Conservation (phyloP, 2,797 vertebrate genomes). For the Picus viridis region DNA sequence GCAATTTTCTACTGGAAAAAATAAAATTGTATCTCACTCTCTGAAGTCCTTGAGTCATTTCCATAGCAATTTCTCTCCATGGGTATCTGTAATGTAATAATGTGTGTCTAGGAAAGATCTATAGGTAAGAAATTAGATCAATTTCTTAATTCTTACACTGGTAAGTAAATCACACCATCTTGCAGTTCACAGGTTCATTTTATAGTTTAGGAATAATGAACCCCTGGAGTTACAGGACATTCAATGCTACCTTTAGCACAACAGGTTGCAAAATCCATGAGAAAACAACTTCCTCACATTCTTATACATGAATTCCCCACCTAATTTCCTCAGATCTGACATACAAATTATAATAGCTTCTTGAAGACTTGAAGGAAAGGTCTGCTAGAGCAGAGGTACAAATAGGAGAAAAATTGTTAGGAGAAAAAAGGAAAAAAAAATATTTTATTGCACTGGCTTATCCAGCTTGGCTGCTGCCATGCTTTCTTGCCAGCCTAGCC, state of each 20-base stretch:
- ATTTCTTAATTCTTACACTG: background rate
- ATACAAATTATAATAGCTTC: background rate
- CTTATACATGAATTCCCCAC: background rate
- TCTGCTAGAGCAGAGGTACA: background rate
- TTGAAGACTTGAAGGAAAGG: background rate
- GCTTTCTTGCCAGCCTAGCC: background rate
- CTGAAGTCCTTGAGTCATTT: constrained; percentile 1
- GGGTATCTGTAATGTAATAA: background rate
- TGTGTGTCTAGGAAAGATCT: background rate
- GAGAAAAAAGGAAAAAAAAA: background rate
- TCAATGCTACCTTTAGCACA: background rate
- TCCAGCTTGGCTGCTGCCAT: background rate
- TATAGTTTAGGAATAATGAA: background rate
- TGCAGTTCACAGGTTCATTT: background rate
- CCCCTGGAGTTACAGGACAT: background rate
- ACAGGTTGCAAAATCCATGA: background rate
- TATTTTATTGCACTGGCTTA: background rate
- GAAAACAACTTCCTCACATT: background rate
- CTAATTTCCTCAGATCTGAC: background rate
- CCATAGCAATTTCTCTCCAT: background rate
- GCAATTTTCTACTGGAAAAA: constrained; percentile 58
- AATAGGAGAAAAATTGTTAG: background rate
- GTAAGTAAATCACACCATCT: background rate
- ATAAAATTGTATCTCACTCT: constrained; percentile 48
- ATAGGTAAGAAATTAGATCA: background rate